Percentiles rank a stretch among this genome's conserved stretches.
Evolutionary conservation across 2,888 invertebrate genomes (phyloP).

Genomic region (Pseudoips prasinana): DNA sequence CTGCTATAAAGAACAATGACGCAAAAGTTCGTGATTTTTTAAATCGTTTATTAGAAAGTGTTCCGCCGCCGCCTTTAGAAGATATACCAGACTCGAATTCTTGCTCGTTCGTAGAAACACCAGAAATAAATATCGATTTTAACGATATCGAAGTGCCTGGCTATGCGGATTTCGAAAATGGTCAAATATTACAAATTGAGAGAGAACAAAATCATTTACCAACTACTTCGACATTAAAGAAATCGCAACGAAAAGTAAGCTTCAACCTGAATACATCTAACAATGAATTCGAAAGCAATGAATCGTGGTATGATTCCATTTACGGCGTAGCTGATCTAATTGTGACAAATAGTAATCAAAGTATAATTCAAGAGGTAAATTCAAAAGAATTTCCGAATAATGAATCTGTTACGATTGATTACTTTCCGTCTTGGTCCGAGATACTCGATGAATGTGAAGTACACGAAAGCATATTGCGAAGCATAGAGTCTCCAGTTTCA

Average conservation of each 20-base stretch:
- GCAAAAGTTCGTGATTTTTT: slow-evolving; percentile 57
- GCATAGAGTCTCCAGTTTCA: slow-evolving; percentile 34
- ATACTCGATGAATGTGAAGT: slow-evolving; percentile 53
- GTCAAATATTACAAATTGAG: slow-evolving; percentile 40
- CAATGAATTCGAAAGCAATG: slow-evolving; percentile 41
- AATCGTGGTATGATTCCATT: slow-evolving; percentile 66
- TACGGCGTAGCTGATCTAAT: slow-evolving; percentile 60
- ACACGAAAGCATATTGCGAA: slow-evolving; percentile 41
- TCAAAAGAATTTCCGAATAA: slow-evolving; percentile 10
- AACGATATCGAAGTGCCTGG: slow-evolving; percentile 55
- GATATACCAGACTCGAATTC: slow-evolving; percentile 29
- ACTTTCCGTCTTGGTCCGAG: slow-evolving; percentile 59
- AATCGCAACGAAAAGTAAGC: slow-evolving; percentile 45
- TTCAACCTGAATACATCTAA: slow-evolving; percentile 44
- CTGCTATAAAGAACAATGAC: slow-evolving; percentile 39
- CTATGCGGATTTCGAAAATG: slow-evolving; percentile 58
- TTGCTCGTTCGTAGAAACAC: slow-evolving; percentile 26
- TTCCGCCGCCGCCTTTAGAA: slow-evolving; percentile 64
- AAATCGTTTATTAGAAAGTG: slow-evolving; percentile 52
- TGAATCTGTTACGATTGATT: slow-evolving; percentile 32
- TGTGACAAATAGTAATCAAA: slow-evolving; percentile 14
- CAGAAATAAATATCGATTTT: slow-evolving; percentile 36
- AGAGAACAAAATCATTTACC: slow-evolving; percentile 34
- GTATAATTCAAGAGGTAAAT: slow-evolving; percentile 3
- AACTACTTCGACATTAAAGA: slow-evolving; percentile 61